phyloP scores from a whole-genome alignment of 2,113 vertebrate species.

The Cyprinodon tularosa region DNA sequence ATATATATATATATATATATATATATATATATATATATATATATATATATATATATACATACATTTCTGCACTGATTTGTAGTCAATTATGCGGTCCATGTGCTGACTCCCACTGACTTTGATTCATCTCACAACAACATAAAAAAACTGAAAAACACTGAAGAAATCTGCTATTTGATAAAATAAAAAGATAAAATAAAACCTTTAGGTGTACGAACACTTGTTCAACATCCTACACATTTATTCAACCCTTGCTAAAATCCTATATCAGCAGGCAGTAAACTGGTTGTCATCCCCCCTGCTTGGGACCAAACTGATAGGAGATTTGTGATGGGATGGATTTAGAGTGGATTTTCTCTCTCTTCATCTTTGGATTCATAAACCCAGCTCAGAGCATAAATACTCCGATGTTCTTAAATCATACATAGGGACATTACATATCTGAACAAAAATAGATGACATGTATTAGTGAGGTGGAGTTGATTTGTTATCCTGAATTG shows the following conservation, averaged over 20 bases:
- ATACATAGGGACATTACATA: constrained; percentile 63
- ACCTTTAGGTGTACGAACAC: background rate
- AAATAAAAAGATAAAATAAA: background rate
- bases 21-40: too few relatives aligned
- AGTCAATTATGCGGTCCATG: too few relatives aligned
- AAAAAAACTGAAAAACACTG: too few relatives aligned
- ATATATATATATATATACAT: too few relatives aligned
- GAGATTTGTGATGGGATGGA: constrained; percentile 47
- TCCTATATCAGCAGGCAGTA: constrained; percentile 45
- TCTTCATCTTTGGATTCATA: constrained; percentile 64
- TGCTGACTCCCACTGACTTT: too few relatives aligned
- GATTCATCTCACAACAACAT: too few relatives aligned
- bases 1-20: too few relatives aligned
- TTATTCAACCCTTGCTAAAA: constrained; percentile 34
- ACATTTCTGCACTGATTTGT: too few relatives aligned
- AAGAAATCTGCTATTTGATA: background rate
- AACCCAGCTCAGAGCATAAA: constrained; percentile 64
- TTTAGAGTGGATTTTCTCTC: constrained; percentile 66
- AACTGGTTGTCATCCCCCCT: constrained; percentile 46
- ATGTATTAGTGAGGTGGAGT: constrained; percentile 52
- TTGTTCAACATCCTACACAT: background rate
- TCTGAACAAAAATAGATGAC: constrained; percentile 51
- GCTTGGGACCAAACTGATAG: constrained; percentile 49
- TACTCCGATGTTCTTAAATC: constrained; percentile 60
- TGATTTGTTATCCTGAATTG: constrained; percentile 42